Conservation (phyloP, 2,113 vertebrate species). For the Camelus dromedarius region DNA sequence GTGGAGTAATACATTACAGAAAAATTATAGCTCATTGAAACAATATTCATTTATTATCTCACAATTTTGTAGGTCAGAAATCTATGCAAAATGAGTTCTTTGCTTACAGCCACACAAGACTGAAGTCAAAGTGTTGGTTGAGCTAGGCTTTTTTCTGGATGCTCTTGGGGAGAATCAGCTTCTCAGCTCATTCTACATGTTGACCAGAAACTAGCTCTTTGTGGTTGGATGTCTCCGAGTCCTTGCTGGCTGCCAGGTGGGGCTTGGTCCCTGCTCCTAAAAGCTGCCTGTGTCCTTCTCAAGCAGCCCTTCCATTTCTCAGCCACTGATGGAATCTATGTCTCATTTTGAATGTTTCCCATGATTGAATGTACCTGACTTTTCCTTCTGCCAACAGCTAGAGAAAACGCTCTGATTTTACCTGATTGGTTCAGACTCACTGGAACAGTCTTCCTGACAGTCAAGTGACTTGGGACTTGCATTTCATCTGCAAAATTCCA, state of each 20-base stretch:
- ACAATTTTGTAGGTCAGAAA: too few relatives aligned
- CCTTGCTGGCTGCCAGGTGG: background rate
- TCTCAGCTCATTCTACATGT: background rate
- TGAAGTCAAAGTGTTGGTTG: too few relatives aligned
- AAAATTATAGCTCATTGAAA: background rate
- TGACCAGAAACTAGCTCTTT: background rate
- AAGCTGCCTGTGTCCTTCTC: background rate
- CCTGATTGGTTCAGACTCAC: background rate
- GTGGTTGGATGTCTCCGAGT: background rate
- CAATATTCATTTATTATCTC: background rate
- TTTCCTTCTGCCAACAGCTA: background rate
- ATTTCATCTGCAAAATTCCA: background rate
- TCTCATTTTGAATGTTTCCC: background rate
- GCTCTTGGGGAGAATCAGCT: background rate
- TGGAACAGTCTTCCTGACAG: background rate
- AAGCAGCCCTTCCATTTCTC: background rate
- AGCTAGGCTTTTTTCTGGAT: background rate
- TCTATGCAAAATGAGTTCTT: too few relatives aligned
- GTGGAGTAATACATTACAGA: background rate
- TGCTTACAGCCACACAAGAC: too few relatives aligned
- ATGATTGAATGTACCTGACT: background rate
- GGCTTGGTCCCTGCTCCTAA: too few relatives aligned
- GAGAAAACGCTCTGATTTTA: background rate
- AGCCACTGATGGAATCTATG: background rate
- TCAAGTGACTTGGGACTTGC: background rate